Percentiles rank a stretch among this genome's conserved stretches.
These are phyloP conservation scores for Drosophila repletoides DNA, from an alignment of 1,140 invertebrate genomes.

Conservation along the genomic window DNA sequence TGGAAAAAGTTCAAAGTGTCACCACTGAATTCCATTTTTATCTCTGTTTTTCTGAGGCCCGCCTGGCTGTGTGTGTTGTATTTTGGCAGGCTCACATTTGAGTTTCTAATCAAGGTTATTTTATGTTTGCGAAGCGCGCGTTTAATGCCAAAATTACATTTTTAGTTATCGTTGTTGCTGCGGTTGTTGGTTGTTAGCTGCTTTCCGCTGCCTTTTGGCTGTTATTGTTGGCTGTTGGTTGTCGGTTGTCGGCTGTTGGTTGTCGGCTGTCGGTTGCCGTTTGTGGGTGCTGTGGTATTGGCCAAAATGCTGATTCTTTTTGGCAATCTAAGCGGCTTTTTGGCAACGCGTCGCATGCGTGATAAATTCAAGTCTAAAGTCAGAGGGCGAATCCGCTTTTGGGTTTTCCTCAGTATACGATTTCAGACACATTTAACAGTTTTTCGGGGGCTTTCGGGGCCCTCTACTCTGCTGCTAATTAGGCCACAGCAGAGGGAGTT, in stretches of 20 bases:
- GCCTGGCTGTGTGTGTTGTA: conserved; percentile 10
- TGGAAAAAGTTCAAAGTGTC: no score
- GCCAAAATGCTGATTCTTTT: conserved; percentile 5
- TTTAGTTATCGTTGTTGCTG: conserved; percentile 51
- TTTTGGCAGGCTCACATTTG: conserved; percentile 59
- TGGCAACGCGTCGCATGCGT: conserved; percentile 53
- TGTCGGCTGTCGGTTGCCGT: background rate
- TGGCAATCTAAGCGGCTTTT: conserved; percentile 31
- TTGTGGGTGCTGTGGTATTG: conserved; percentile 15
- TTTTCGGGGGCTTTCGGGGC: background rate
- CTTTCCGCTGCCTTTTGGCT: no score
- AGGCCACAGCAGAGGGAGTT: conserved; percentile 39
- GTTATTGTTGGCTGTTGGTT: conserved; percentile 26
- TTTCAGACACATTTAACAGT: conserved; percentile 21
- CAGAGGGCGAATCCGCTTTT: conserved; percentile 42
- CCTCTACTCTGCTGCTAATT: conserved; percentile 48
- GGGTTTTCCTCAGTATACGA: background rate
- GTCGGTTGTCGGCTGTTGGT: background rate
- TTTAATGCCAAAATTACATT: conserved; percentile 78
- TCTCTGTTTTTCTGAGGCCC: no score
- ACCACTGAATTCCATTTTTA: no score
- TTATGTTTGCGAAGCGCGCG: conserved; percentile 70
- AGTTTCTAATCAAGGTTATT: conserved; percentile 80
- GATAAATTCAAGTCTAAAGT: conserved; percentile 64
- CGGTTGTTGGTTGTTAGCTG: conserved; percentile 6